Conservation (phyloP, 1,140 invertebrate genomes). For the Drosophila obscura region DNA sequence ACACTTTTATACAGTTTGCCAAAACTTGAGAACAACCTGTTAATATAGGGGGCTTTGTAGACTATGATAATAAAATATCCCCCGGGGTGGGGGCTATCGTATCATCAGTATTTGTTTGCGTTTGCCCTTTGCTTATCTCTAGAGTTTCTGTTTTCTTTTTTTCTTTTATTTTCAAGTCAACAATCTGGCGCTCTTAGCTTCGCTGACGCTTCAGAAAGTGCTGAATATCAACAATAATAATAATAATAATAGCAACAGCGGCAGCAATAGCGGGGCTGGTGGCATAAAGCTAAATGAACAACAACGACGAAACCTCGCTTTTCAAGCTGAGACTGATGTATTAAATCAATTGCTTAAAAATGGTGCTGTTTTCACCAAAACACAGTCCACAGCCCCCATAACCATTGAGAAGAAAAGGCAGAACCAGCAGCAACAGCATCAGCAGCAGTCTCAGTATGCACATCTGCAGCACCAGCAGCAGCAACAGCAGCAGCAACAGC, state of each 20-base stretch:
- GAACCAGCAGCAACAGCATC: constrained; percentile 36
- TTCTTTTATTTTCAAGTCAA: constrained; percentile 49
- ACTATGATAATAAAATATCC: too few relatives aligned
- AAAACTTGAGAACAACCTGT: not conserved
- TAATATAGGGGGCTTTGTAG: too few relatives aligned
- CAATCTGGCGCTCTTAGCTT: constrained; percentile 67
- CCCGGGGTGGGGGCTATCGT: too few relatives aligned
- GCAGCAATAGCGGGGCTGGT: constrained; percentile 4
- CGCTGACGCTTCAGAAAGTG: constrained; percentile 71
- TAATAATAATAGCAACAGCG: constrained; percentile 42
- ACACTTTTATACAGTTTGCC: not conserved
- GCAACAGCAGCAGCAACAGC: constrained; percentile 33
- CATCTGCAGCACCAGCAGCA: constrained; percentile 46
- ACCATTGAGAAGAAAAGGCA: constrained; percentile 56
- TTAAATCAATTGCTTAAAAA: constrained; percentile 68
- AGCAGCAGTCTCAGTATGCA: constrained; percentile 15
- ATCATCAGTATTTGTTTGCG: constrained; percentile 1
- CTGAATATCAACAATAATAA: constrained; percentile 76
- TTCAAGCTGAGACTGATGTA: constrained; percentile 62
- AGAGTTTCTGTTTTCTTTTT: constrained; percentile 25
- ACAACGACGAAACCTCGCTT: constrained; percentile 66
- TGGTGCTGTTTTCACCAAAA: constrained; percentile 66
- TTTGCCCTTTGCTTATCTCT: constrained; percentile 16
- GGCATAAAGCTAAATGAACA: constrained; percentile 34
- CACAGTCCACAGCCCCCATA: constrained; percentile 55